phyloP scores from a whole-genome alignment of 2,888 invertebrate species.

The Epinotia demarniana region DNA sequence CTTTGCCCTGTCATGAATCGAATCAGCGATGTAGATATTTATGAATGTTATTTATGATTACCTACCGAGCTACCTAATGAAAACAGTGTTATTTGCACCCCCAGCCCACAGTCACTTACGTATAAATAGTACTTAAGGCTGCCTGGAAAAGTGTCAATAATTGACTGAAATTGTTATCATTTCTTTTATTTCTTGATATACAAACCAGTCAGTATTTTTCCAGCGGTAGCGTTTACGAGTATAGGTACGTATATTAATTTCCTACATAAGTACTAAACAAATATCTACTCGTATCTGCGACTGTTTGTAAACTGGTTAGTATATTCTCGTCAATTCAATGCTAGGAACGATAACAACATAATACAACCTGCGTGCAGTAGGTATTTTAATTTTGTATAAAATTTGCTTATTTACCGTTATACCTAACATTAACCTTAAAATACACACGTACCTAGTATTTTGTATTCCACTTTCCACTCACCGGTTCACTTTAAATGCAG shows the following conservation, averaged over 20 bases:
- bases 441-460: too few relatives aligned
- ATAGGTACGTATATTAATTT: neutral
- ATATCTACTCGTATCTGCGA: neutral
- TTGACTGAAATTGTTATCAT: neutral
- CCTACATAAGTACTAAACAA: slow-evolving; percentile 3
- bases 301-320: slow-evolving; percentile 51
- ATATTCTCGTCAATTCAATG: slow-evolving; percentile 47
- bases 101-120: too few relatives aligned
- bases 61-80: too few relatives aligned
- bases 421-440: too few relatives aligned
- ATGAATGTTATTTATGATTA: too few relatives aligned
- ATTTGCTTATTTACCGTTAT: neutral
- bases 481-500: too few relatives aligned
- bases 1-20: too few relatives aligned
- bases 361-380: neutral
- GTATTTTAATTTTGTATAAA: neutral
- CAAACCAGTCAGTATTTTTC: slow-evolving; percentile 18
- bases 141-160: slow-evolving; percentile 12
- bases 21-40: too few relatives aligned
- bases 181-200: neutral
- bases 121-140: neutral
- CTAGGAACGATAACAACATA: slow-evolving; percentile 48
- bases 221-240: neutral
- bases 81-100: too few relatives aligned
- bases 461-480: too few relatives aligned